Conservation (phyloP, 2,113 vertebrate genomes). For the Cryptomyrus ogoouensis region DNA sequence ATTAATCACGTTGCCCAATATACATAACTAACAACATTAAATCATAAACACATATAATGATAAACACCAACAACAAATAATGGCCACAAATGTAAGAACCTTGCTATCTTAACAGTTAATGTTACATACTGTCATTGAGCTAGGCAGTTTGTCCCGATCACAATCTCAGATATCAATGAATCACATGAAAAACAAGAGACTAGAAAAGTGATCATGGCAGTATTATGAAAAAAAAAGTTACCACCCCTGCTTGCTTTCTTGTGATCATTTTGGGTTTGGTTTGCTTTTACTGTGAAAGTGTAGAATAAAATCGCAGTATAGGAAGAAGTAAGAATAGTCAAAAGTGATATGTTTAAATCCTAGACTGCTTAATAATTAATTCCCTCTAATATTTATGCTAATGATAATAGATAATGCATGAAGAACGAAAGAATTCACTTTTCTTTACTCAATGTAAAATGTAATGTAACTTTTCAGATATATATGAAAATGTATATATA, state of each 20-base stretch:
- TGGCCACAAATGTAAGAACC: not conserved
- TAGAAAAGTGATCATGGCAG: not conserved
- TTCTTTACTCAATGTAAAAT: not conserved
- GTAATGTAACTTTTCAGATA: not conserved
- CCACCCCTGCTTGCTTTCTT: not conserved
- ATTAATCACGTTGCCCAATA: not conserved
- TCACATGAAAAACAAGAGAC: not conserved
- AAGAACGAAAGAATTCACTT: not conserved
- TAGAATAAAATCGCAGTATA: not conserved
- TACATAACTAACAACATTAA: not conserved
- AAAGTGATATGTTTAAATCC: constrained; percentile 3
- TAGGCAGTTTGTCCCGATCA: not conserved
- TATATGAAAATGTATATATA: not conserved
- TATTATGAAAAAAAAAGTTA: not conserved
- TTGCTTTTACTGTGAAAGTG: not conserved
- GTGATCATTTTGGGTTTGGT: not conserved
- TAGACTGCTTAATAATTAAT: constrained; percentile 4
- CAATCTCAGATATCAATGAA: not conserved
- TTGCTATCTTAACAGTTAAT: not conserved
- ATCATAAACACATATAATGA: not conserved
- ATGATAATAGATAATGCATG: constrained; percentile 18
- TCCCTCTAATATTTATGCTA: not conserved
- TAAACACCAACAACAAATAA: not conserved
- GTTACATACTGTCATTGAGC: not conserved
- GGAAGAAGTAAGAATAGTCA: not conserved